Base-by-base conservation (phyloP, 2,888 invertebrate species). In the Acrobasis repandana region DNA sequence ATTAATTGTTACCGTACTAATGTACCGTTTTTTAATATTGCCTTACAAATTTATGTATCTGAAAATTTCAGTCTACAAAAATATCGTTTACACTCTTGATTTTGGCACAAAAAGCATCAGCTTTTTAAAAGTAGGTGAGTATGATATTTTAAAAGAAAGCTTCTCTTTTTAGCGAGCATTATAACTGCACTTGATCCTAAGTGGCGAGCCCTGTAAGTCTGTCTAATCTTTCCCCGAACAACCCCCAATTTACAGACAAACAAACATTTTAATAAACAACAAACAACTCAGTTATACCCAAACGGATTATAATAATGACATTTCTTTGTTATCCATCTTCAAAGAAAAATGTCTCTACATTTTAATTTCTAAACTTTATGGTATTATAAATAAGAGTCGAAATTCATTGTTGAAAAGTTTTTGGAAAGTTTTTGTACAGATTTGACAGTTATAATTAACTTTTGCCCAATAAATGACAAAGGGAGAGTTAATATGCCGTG, bases 291-390 rank as follows among this genome's bases (percentile, higher is more conserved):
- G 71, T 75, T 75, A 78, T 38, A 74, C 80, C 83, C 77, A 80
- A 79, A 76, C 62, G 80, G 89, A 90, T 90, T 88, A 88, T 61
- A 68, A 75, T 87, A 86, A 88, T 81, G 82, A 82, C 77, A 79
- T 83, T 83, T 80, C 81, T 79, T 86, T 89, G 86, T 85, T 72
- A 60, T 58, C 65, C 64, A 8, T 48, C 61, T 52, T 10, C 61
- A 38, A 38, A 62, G 51, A 52, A 52, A 58, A 18, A 18, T 43
- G 43, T 6, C 9, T 47, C 15, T 10, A 15, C 9, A 11, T 4
- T 38, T 28, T 6, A 6, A 28, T 28, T 28, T 28, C 6, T 4
- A 33, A 10, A 28, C 28, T 28, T 28, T 28, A 28, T 3, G 8
- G 28, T n/a, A 5, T 14, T 20, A 8, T 9, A 0, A 8, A 61